Evolutionary conservation across 1,140 invertebrate genomes (phyloP).

Genomic region (Platorchestia sp.): DNA sequence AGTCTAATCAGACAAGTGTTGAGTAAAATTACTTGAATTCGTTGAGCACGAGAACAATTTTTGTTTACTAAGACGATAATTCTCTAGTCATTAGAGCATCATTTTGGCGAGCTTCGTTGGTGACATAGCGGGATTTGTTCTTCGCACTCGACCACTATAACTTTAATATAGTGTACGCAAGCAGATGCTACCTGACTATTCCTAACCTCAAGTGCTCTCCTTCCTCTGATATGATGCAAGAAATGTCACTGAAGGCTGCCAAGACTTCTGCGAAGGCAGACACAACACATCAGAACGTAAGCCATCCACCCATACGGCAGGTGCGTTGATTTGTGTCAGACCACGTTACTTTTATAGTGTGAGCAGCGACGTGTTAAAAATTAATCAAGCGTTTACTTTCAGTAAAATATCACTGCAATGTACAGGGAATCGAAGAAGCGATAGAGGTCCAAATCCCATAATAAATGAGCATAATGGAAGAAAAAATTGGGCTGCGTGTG

Average conservation of each 20-base stretch:
- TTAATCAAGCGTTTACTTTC: not conserved
- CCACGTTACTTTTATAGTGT: not conserved
- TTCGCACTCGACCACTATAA: not conserved
- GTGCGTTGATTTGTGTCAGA: not conserved
- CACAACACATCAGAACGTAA: not conserved
- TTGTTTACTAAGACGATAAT: not conserved
- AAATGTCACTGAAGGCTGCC: not conserved
- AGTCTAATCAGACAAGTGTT: no score
- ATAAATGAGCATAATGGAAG: not conserved
- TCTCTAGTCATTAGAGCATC: not conserved
- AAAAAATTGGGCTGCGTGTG: not conserved
- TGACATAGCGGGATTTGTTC: not conserved
- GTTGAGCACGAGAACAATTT: not conserved
- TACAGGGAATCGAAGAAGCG: not conserved
- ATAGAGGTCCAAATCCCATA: not conserved
- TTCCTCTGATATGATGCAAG: not conserved
- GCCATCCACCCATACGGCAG: not conserved
- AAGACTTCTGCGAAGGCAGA: not conserved
- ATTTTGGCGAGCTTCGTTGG: not conserved
- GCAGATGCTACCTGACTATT: not conserved
- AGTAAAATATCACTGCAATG: not conserved
- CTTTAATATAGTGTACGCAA: not conserved
- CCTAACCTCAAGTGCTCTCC: not conserved
- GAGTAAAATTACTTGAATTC: no score
- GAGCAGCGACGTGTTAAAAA: not conserved